Evolutionary conservation across 2,113 vertebrate genomes (phyloP), one percentile per base, ranked within the genome.

Genomic region (Sciurus niger): DNA sequence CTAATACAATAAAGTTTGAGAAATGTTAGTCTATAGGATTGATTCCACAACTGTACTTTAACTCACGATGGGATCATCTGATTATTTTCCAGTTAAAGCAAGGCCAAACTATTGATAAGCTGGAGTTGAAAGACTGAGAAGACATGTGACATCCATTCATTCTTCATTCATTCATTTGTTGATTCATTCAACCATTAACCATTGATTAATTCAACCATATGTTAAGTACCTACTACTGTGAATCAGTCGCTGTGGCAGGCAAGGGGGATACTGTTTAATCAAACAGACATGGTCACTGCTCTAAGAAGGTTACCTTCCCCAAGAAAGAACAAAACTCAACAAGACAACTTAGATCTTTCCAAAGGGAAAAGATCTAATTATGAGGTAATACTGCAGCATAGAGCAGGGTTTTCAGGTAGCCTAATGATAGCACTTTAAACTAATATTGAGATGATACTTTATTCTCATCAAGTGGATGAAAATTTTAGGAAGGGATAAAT

Each of bases 71-170:
- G 37, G 22, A 37, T 51, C 43, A 48, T 28, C 65, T 86, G 8
- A n/a, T 32, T 93, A 58, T 74, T 90, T 93, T 73, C 37, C 67
- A 67, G 25, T 86, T 90, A 87, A 87, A 70, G 28, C 11, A 34
- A 48, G 30, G 40, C 12, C 40, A 91, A 76, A 18, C 34, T 40
- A 12, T 46, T 85, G 73, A 51, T 51, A 78, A 53, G 30, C 16
- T 53, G 53, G 24, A 74, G 76, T 28, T 4, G 24, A 40, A 91
- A 65, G 24, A 53, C 60, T 70, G 70, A 46, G 51, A 78, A 34
- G 28, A 10, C n/a, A 1, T 17, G n/a, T 4, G 13, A 63, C 32
- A 60, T 51, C 58, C 40, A 88, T 78, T 92, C 55, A 58, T 67
- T 74, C 55, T 67, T 74, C 55, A 43, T 16, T 16, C 30, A 53